Evolutionary conservation across 2,888 invertebrate genomes (phyloP), one percentile per base, ranked within the genome.

Genomic region (Machimus rusticus): DNA sequence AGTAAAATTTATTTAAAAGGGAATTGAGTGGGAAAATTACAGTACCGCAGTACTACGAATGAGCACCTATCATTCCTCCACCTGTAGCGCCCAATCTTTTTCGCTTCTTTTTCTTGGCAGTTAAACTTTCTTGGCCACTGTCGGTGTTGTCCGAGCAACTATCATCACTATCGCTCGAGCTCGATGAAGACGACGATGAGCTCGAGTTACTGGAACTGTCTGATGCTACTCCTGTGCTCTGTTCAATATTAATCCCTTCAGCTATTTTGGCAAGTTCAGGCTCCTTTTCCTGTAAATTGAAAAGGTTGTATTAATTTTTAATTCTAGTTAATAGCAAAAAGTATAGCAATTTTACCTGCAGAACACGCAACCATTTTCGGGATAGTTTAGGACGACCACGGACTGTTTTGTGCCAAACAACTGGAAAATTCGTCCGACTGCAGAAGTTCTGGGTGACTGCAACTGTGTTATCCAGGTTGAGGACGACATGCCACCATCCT

Each of bases 401-500:
- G 2, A 98, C 97, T 8, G 99, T 99, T 93, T 99, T 99, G 92
- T 99, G 99, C 99, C 99, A 99, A 0, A 99, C 99, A 16, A 99
- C 95, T 0, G 99, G 98, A 92, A 99, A 99, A 93, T 99, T 99
- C 0, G 98, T 98, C 88, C 96, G 95, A 90, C 99, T 98, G 92
- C 97, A 97, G 92, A 99, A 99, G 93, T 99, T 99, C 92, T 99
- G 99, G 0, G 99, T 99, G 19, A 99, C 97, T 14, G 99, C 99
- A 78, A 99, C 96, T 0, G 99, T 99, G 89, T 97, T 96, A 91
- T 99, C 99, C 88, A 99, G 93, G 93, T 99, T 99, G 43, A 99
- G 94, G 16, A 99, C 99, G 28, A 99, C 99, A 92, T 99, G 99
- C 99, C 99, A 99, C 99, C 99, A 99, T 12, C 99, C 99, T 23